These are phyloP conservation scores for Epizoanthus stellaris DNA, from an alignment of 92 coral and sea anemone genomes.

Conservation along the genomic window DNA sequence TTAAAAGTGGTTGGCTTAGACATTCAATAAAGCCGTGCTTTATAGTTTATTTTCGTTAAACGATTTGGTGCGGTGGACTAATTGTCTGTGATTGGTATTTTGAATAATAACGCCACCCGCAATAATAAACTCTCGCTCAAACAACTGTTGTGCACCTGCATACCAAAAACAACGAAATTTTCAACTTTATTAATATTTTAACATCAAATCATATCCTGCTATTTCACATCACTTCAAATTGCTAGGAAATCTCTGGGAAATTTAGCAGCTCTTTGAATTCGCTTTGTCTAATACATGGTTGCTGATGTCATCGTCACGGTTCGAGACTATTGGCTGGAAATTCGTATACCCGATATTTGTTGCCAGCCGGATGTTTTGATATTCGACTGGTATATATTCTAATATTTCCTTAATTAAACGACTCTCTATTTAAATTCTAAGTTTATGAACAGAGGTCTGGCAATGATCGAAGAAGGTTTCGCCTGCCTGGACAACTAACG, in stretches of 20 bases:
- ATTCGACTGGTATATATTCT: too few relatives aligned
- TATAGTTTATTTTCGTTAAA: not conserved
- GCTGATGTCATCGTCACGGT: not conserved
- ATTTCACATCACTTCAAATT: not conserved
- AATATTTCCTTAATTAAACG: too few relatives aligned
- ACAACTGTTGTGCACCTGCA: constrained; percentile 11
- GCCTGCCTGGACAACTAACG: too few relatives aligned
- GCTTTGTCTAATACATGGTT: too few relatives aligned
- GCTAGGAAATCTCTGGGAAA: not conserved
- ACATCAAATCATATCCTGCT: not conserved
- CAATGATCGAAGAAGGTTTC: too few relatives aligned
- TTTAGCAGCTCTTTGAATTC: not conserved
- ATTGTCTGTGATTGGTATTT: constrained; percentile 9
- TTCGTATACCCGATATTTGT: not conserved
- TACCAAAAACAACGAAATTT: not conserved
- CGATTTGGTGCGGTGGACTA: not conserved
- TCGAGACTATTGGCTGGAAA: not conserved
- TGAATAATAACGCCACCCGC: not conserved
- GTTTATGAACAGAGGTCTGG: too few relatives aligned
- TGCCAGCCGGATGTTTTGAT: too few relatives aligned
- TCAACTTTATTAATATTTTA: not conserved
- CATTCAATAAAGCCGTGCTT: not conserved
- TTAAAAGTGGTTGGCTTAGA: not conserved
- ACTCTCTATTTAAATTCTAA: too few relatives aligned
- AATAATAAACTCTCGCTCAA: constrained; percentile 3